Conservation (phyloP, 1,140 invertebrate species). For the Euura lappo region DNA sequence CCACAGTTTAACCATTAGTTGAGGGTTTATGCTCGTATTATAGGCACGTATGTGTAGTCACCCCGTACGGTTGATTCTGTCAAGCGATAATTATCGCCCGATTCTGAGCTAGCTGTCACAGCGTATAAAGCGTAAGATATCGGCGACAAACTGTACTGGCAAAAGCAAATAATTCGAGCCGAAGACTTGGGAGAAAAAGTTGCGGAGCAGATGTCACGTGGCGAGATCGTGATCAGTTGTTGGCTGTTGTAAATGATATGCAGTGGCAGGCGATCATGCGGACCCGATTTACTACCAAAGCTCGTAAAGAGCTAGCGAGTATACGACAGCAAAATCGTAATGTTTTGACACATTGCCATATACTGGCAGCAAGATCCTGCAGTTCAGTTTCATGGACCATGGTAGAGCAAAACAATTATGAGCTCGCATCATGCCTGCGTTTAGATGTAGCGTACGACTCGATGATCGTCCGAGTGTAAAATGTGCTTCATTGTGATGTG, state of each 20-base stretch:
- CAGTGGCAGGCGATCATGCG: background rate
- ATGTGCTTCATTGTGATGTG: background rate
- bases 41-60: background rate
- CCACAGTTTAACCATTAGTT: conserved; percentile 4
- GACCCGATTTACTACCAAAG: background rate
- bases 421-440: background rate
- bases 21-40: background rate
- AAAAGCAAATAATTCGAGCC: too few species aligned
- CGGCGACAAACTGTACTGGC: too few species aligned
- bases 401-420: background rate
- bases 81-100: too few species aligned
- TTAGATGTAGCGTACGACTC: background rate
- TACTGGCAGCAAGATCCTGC: background rate
- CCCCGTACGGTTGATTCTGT: background rate
- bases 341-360: background rate
- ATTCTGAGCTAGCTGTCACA: too few species aligned
- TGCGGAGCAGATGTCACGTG: too few species aligned
- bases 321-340: background rate
- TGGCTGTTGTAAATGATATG: background rate
- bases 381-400: too few species aligned
- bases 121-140: too few species aligned
- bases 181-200: too few species aligned
- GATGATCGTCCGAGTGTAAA: conserved; percentile 1
- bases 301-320: background rate
- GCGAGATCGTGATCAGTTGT: background rate